A percentile compares a stretch with the other conserved stretches of the same genome.
These are phyloP conservation scores for Axis porcinus DNA, from an alignment of 2,113 vertebrate genomes.

Conservation along the genomic window DNA sequence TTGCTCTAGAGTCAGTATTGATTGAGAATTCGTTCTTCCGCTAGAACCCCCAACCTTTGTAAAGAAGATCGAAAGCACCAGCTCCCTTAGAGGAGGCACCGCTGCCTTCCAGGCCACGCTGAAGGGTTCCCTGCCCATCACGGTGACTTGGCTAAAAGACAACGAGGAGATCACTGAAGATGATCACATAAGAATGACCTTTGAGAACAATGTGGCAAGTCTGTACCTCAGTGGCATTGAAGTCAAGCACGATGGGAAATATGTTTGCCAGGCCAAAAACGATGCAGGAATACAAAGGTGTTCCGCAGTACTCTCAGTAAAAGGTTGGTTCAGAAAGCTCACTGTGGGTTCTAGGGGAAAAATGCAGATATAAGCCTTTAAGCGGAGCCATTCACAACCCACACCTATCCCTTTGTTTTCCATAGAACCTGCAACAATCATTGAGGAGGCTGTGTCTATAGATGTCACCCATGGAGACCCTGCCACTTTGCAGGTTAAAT, in stretches of 20 bases:
- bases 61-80: conserved; percentile 91
- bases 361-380: not conserved
- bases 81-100: conserved; percentile 87
- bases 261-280: conserved; percentile 96
- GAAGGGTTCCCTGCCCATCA: conserved; percentile 93
- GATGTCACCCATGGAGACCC: conserved; percentile 97
- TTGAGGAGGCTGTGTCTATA: conserved; percentile 92
- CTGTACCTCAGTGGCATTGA: conserved; percentile 89
- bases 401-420: conserved; percentile 73
- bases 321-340: conserved; percentile 88
- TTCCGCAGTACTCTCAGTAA: conserved; percentile 90
- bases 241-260: conserved; percentile 92
- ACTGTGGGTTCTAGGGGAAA: not conserved
- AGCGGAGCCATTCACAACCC: conserved; percentile 12
- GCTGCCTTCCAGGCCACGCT: conserved; percentile 89
- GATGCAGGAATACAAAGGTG: conserved; percentile 96
- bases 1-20: not conserved
- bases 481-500: conserved; percentile 93
- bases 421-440: conserved; percentile 94
- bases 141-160: conserved; percentile 94
- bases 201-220: conserved; percentile 89
- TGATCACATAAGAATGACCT: conserved; percentile 89
- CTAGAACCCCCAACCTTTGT: conserved; percentile 94
- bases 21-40: conserved; percentile 66
- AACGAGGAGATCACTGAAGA: conserved; percentile 94